Evolutionary conservation across 2,113 vertebrate species (phyloP).

Genomic region (Pseudorectes ferrugineus): DNA sequence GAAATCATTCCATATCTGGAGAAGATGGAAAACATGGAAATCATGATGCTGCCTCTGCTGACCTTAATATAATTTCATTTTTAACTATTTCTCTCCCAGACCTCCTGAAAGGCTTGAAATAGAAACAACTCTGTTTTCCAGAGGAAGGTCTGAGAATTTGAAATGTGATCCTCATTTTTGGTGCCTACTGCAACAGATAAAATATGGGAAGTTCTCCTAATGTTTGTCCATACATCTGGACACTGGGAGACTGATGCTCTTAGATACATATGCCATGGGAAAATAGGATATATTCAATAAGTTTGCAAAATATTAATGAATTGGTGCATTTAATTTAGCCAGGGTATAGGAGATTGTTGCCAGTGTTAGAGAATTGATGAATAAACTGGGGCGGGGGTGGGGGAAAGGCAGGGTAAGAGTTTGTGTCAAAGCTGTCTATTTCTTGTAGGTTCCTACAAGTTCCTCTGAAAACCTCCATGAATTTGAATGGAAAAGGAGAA

Average conservation of each 20-base stretch:
- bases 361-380: background rate
- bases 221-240: background rate
- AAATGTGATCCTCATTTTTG: background rate
- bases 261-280: background rate
- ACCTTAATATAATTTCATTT: background rate
- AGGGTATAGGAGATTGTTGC: background rate
- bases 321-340: background rate
- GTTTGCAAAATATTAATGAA: background rate
- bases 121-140: background rate
- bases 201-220: background rate
- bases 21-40: background rate
- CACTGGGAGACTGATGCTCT: background rate
- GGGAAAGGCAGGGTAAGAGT: background rate
- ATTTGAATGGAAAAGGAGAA: background rate
- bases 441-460: background rate
- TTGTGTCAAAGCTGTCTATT: background rate
- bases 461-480: background rate
- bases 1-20: background rate
- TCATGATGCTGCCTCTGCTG: background rate
- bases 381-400: accelerated
- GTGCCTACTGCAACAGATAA: background rate
- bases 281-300: background rate
- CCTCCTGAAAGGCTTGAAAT: background rate
- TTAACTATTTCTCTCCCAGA: background rate
- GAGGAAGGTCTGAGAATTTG: background rate